phyloP scores from a whole-genome alignment of 2,888 invertebrate genomes.

The Dorcus parallelipipedus region DNA sequence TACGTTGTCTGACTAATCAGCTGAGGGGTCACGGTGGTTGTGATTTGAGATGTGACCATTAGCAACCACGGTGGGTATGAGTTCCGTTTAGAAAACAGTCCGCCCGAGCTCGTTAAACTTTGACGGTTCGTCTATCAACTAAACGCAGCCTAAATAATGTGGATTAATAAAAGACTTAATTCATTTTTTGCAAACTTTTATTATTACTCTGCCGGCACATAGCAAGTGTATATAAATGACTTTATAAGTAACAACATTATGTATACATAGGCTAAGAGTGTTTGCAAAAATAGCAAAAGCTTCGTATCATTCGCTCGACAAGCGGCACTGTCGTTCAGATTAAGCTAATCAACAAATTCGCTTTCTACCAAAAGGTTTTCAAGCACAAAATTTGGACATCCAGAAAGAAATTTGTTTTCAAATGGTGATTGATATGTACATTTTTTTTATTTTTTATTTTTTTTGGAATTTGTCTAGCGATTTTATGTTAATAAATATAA shows the following conservation, averaged over 20 bases:
- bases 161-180: too few relatives aligned
- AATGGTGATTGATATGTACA: background rate
- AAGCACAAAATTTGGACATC: background rate
- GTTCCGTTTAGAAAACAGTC: too few relatives aligned
- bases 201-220: slow-evolving; percentile 17
- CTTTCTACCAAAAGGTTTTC: background rate
- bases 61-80: too few relatives aligned
- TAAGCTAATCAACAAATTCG: background rate
- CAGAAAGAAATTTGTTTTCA: background rate
- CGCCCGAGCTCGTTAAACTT: too few relatives aligned
- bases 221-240: slow-evolving; percentile 14
- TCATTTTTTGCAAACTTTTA: background rate
- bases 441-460: background rate
- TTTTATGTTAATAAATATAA: background rate
- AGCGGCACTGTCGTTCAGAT: background rate
- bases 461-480: background rate
- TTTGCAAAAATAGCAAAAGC: slow-evolving; percentile 18
- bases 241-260: background rate
- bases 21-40: too few relatives aligned
- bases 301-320: background rate
- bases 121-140: too few relatives aligned
- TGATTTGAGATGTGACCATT: too few relatives aligned
- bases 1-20: too few relatives aligned
- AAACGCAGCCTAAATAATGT: too few relatives aligned
- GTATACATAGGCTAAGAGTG: slow-evolving; percentile 6